phyloP scores from a whole-genome alignment of 2,888 invertebrate genomes.

The Nezara viridula region DNA sequence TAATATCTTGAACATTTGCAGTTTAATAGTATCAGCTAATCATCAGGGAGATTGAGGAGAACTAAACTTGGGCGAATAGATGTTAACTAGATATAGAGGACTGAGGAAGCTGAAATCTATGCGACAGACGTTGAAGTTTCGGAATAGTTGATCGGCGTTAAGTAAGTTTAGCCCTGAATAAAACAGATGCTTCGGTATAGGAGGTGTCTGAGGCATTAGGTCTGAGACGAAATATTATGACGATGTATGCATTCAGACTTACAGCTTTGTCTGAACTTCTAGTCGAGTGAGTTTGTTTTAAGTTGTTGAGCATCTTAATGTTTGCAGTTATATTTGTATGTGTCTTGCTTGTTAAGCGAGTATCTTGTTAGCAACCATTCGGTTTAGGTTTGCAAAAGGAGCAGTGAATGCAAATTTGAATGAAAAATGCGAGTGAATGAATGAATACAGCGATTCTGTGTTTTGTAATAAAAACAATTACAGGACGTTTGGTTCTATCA shows the following conservation, averaged over 20 bases:
- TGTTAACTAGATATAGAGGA: neutral
- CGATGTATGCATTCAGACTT: neutral
- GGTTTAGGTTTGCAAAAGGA: neutral
- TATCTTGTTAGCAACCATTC: neutral
- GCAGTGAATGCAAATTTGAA: too few relatives aligned
- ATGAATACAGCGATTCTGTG: too few relatives aligned
- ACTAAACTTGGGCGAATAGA: neutral
- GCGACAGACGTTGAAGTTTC: neutral
- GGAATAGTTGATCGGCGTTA: neutral
- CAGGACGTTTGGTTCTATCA: too few relatives aligned
- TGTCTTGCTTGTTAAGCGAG: neutral
- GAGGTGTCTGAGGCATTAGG: neutral
- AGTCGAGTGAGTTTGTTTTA: constrained; percentile 1
- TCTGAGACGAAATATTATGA: neutral
- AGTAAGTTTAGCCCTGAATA: neutral
- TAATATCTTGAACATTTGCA: neutral
- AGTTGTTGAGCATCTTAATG: neutral
- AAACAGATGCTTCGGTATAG: neutral
- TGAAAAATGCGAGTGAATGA: too few relatives aligned
- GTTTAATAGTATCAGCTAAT: neutral
- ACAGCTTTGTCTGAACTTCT: neutral
- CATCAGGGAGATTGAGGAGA: neutral
- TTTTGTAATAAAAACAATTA: too few relatives aligned
- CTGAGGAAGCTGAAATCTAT: neutral
- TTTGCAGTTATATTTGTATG: neutral